Evolutionary conservation across 2,888 invertebrate genomes (phyloP).

Genomic region (Perdita meconis): DNA sequence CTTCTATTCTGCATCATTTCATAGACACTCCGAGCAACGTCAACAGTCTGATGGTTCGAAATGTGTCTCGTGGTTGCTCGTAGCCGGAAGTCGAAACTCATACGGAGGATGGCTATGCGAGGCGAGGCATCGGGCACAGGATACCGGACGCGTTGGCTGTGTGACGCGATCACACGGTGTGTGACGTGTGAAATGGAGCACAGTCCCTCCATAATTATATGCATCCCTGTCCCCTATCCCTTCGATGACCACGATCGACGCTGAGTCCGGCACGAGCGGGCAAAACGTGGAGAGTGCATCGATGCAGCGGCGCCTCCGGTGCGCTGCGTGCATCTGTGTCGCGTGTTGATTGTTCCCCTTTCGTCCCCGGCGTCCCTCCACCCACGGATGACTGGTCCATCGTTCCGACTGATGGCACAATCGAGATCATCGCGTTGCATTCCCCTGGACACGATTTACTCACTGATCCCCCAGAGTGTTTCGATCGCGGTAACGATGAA

Average conservation of each 20-base stretch:
- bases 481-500: constrained; percentile 9
- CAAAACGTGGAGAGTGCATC: constrained; percentile 59
- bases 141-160: constrained; percentile 79
- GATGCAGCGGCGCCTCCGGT: constrained; percentile 68
- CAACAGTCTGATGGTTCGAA: not conserved
- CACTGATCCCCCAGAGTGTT: constrained; percentile 1
- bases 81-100: constrained; percentile 69
- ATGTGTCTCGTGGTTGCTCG: constrained; percentile 51
- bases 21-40: no score
- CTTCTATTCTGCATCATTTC: not conserved
- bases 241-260: constrained; percentile 67
- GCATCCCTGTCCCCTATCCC: constrained; percentile 78
- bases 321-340: constrained; percentile 79
- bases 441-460: constrained; percentile 33
- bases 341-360: constrained; percentile 32
- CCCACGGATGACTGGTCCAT: constrained; percentile 64
- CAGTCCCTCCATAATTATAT: constrained; percentile 80
- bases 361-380: constrained; percentile 31
- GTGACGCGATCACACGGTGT: constrained; percentile 81
- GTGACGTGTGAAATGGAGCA: constrained; percentile 82
- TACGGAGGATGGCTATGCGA: constrained; percentile 65
- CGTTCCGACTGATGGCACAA: constrained; percentile 58
- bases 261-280: constrained; percentile 62
- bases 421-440: constrained; percentile 60
- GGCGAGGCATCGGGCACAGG: constrained; percentile 43